Evolutionary conservation across 2,888 invertebrate species (phyloP).

Genomic region (Euclidia mi): DNA sequence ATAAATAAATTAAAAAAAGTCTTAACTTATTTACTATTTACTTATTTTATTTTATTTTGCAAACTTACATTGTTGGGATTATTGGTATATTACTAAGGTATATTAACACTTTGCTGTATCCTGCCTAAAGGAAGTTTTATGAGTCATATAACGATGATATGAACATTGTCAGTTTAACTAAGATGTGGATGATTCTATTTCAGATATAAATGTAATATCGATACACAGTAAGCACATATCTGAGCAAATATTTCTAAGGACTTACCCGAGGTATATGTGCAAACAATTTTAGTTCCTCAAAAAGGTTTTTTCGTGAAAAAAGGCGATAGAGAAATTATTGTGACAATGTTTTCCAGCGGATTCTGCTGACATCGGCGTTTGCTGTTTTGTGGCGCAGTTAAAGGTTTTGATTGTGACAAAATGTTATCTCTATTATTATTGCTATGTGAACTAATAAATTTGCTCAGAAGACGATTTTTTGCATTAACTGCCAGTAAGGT

Average conservation of each 20-base stretch:
- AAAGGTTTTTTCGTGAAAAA: constrained; percentile 16
- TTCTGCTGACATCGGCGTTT: constrained; percentile 6
- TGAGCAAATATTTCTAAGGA: constrained; percentile 38
- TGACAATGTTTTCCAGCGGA: constrained; percentile 12
- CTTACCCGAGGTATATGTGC: constrained; percentile 34
- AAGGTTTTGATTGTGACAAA: neutral
- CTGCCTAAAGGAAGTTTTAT: constrained; percentile 25
- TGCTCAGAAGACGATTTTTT: too few species aligned
- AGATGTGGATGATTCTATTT: constrained; percentile 38
- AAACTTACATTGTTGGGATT: too few species aligned
- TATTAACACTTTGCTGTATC: constrained; percentile 17
- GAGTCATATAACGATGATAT: constrained; percentile 23
- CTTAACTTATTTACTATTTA: too few species aligned
- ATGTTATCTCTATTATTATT: neutral
- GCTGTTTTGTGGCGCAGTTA: too few species aligned
- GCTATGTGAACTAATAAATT: neutral
- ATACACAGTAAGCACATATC: constrained; percentile 41
- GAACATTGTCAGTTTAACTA: constrained; percentile 43
- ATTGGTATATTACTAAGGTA: too few species aligned
- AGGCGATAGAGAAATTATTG: constrained; percentile 9
- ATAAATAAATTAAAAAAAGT: too few species aligned
- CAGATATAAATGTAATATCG: constrained; percentile 40
- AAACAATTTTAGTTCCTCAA: constrained; percentile 33
- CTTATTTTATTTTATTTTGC: too few species aligned
- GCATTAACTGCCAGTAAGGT: too few species aligned